phyloP scores from a whole-genome alignment of 2,888 invertebrate genomes.

The Diachrysia chrysitis region DNA sequence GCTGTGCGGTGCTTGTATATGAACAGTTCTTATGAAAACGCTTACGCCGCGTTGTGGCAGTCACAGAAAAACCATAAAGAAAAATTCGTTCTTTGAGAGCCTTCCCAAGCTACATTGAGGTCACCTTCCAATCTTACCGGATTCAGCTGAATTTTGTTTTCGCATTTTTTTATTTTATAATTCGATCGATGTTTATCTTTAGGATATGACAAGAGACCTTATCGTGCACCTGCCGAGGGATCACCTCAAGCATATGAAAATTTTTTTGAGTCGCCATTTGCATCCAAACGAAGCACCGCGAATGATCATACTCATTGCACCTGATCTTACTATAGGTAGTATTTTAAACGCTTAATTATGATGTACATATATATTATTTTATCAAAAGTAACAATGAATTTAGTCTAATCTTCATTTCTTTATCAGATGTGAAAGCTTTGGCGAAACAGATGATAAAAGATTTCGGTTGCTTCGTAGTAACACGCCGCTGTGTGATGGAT shows the following conservation, averaged over 20 bases:
- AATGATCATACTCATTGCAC: constrained; percentile 88
- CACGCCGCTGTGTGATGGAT: constrained; percentile 81
- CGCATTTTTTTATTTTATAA: too few species aligned
- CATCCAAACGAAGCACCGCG: constrained; percentile 86
- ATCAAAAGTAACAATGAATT: not conserved
- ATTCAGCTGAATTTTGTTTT: too few species aligned
- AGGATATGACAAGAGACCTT: constrained; percentile 90
- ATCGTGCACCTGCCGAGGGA: constrained; percentile 90
- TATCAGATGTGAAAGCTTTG: constrained; percentile 72
- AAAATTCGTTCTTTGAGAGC: too few species aligned
- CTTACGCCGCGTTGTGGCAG: too few species aligned
- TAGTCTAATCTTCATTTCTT: constrained; percentile 14
- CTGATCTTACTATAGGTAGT: constrained; percentile 75
- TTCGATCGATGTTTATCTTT: not conserved
- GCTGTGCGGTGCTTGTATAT: too few species aligned
- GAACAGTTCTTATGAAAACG: too few species aligned
- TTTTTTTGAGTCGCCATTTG: constrained; percentile 85
- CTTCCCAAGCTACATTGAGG: too few species aligned
- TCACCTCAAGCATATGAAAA: constrained; percentile 90
- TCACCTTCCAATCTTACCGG: too few species aligned
- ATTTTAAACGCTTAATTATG: not conserved
- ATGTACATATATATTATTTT: too few species aligned
- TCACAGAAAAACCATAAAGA: too few species aligned
- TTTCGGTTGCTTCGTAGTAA: constrained; percentile 79
- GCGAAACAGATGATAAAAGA: constrained; percentile 78